Percentiles rank a stretch among this genome's conserved stretches.
These are phyloP conservation scores for Bovichtus diacanthus DNA, from an alignment of 2,797 vertebrate species.

Conservation along the genomic window DNA sequence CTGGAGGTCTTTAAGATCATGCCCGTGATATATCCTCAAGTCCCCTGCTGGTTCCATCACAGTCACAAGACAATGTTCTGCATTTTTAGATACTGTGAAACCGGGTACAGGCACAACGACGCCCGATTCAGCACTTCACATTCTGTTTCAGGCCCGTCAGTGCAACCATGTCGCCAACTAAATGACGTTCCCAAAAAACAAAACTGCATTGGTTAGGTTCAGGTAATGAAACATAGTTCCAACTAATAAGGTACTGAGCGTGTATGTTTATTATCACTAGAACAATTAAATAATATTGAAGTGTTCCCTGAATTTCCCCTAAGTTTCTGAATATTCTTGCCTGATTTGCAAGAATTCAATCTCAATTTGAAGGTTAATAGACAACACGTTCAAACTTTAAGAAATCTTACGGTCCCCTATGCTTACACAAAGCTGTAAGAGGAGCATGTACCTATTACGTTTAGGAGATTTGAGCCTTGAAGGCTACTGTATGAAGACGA, in stretches of 20 bases:
- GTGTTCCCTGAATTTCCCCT: not conserved
- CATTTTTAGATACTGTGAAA: not conserved
- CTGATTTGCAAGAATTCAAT: not conserved
- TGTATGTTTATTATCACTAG: not conserved
- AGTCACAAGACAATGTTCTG: not conserved
- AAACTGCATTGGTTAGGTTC: no score
- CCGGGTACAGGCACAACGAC: rapidly evolving
- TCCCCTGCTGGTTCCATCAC: not conserved
- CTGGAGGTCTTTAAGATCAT: slow-evolving; percentile 15
- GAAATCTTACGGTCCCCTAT: not conserved
- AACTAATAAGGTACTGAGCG: no score
- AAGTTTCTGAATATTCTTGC: not conserved
- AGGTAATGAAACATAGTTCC: no score
- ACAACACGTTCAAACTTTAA: not conserved
- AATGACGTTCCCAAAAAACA: no score
- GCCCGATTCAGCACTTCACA: not conserved
- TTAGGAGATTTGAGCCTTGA: slow-evolving; percentile 45
- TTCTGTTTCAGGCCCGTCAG: not conserved
- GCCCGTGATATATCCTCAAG: not conserved
- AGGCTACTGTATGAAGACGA: slow-evolving; percentile 38
- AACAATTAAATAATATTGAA: not conserved
- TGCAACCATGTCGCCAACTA: no score
- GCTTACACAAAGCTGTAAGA: slow-evolving; percentile 25
- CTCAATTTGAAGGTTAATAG: slow-evolving; percentile 26
- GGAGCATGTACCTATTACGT: slow-evolving; percentile 48